A percentile compares a stretch with the other conserved stretches of the same genome.
These are phyloP conservation scores for Trematomus loennbergii DNA, from an alignment of 2,113 vertebrate genomes.

Conservation along the genomic window DNA sequence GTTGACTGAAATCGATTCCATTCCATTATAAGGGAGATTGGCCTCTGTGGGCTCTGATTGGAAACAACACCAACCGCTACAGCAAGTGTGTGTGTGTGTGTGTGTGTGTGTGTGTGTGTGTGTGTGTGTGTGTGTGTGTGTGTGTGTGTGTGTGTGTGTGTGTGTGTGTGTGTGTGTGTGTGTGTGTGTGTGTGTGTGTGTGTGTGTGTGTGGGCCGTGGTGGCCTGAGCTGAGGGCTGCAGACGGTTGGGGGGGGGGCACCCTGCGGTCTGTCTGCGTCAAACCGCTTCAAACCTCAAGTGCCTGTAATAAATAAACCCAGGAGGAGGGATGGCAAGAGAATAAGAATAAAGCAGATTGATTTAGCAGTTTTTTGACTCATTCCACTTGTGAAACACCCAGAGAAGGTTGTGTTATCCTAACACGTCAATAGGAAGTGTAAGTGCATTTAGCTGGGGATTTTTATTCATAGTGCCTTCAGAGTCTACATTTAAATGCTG, in stretches of 20 bases:
- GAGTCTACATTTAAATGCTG: slow-evolving; percentile 42
- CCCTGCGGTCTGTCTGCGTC: slow-evolving; percentile 40
- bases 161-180: slow-evolving; percentile 10
- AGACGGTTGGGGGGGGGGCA: slow-evolving; percentile 35
- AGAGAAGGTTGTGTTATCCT: slow-evolving; percentile 12
- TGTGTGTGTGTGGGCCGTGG: slow-evolving; percentile 4
- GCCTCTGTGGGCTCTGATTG: slow-evolving; percentile 20
- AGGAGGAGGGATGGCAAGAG: slow-evolving; percentile 27
- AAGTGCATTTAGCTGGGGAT: slow-evolving; percentile 32
- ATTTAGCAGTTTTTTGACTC: slow-evolving; percentile 38
- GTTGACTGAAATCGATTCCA: not conserved
- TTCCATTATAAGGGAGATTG: slow-evolving; percentile 19
- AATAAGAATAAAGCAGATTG: slow-evolving; percentile 44
- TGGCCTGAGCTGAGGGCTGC: slow-evolving; percentile 52
- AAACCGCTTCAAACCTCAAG: slow-evolving; percentile 39
- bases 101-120: too few relatives aligned
- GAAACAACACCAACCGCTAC: slow-evolving; percentile 17
- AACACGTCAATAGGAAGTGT: slow-evolving; percentile 36
- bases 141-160: slow-evolving; percentile 12
- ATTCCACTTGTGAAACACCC: slow-evolving; percentile 31
- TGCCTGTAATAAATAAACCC: slow-evolving; percentile 52
- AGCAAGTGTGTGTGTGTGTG: too few relatives aligned
- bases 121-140: too few relatives aligned
- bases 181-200: slow-evolving; percentile 16
- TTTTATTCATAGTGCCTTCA: slow-evolving; percentile 28